Percentiles rank a stretch among this genome's conserved stretches.
phyloP scores from a whole-genome alignment of 2,888 invertebrate genomes.

The Balanococcus diminutus region DNA sequence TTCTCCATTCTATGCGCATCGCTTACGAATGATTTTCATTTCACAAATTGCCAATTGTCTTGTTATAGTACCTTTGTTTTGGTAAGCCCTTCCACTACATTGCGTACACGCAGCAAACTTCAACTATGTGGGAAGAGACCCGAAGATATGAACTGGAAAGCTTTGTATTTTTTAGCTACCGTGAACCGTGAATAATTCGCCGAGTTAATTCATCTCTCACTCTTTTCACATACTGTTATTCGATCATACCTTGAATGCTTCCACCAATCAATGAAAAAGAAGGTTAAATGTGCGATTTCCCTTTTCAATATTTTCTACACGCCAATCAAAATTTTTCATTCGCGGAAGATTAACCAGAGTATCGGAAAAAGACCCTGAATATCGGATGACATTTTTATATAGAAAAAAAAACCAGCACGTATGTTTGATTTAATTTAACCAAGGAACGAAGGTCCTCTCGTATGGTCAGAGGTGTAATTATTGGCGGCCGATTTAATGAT shows the following conservation, averaged over 20 bases:
- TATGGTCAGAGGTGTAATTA: neutral
- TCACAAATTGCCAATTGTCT: neutral
- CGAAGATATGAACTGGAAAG: neutral
- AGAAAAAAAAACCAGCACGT: neutral
- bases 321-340: constrained; percentile 22
- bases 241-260: constrained; percentile 7
- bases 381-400: neutral
- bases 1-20: neutral
- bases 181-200: constrained; percentile 52
- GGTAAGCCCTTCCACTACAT: neutral
- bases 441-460: neutral
- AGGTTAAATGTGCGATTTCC: neutral
- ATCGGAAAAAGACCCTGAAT: neutral
- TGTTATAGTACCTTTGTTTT: neutral
- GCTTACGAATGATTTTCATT: neutral
- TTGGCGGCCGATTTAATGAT: neutral
- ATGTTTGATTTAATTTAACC: neutral
- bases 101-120: neutral
- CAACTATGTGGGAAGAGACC: constrained; percentile 9
- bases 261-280: constrained; percentile 3
- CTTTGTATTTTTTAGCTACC: constrained; percentile 36
- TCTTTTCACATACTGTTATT: neutral
- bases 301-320: neutral
- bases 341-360: neutral
- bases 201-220: neutral